Evolutionary conservation across 2,113 vertebrate genomes (phyloP).

Genomic region (Delphinus delphis): DNA sequence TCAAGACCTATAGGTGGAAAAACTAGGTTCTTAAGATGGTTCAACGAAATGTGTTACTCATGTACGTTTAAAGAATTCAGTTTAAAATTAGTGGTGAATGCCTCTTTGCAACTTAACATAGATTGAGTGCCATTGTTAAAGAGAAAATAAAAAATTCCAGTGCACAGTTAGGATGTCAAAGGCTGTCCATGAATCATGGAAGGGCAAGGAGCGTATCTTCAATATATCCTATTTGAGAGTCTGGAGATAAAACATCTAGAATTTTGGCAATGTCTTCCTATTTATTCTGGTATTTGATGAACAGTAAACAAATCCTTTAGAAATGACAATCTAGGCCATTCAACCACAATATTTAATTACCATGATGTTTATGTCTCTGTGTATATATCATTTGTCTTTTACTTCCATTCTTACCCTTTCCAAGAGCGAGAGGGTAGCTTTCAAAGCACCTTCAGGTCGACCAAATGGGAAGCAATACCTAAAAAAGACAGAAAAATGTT

Average conservation of each 20-base stretch:
- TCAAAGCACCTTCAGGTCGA: constrained; percentile 96
- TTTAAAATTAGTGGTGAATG: neutral
- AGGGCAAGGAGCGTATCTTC: neutral
- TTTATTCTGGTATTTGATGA: constrained; percentile 53
- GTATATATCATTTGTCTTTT: neutral
- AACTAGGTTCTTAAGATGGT: neutral
- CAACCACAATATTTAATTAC: neutral
- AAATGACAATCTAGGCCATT: constrained; percentile 30
- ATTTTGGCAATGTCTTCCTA: neutral
- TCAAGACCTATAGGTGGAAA: constrained; percentile 92
- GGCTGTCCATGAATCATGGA: neutral
- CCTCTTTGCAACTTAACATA: neutral
- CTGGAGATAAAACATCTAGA: neutral
- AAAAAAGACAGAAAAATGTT: constrained; percentile 75
- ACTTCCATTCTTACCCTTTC: constrained; percentile 90
- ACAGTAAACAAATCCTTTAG: neutral
- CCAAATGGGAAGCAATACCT: constrained; percentile 99
- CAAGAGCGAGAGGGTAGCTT: constrained; percentile 96
- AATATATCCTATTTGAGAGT: neutral
- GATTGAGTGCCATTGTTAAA: neutral
- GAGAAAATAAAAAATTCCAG: neutral
- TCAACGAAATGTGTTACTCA: neutral
- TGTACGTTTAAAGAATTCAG: neutral
- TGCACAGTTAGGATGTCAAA: neutral
- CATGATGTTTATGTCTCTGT: neutral